Evolutionary conservation across 35 echinoderm and acorn worm genomes (phyloP), one percentile per base, ranked within the genome.

Genomic region (Apostichopus japonicus): DNA sequence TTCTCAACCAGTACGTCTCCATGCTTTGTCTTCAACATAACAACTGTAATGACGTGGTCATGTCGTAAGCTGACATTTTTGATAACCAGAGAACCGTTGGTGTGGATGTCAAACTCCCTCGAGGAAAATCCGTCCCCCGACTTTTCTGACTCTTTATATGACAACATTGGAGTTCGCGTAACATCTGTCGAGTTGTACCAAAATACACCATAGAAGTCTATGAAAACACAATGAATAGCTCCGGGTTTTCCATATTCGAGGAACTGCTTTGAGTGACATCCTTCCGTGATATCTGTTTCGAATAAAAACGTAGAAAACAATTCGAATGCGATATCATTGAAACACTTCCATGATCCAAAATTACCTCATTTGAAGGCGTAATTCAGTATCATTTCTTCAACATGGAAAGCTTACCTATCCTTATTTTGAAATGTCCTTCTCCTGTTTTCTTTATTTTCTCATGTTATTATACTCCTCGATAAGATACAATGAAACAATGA

Each of bases 151-250:
- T 84, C 16, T 22, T 57, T 56, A 8, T 23, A 57, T 6, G 19
- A 17, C 9, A 84, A 23, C 10, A 58, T 58, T 84, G 81, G 81
- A 17, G 54, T 22, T 17, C 53, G 81, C 15, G 0, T 9, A 4
- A 57, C 53, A 7, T 84, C 81, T 21, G 55, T 84, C 22, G 81
- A 22, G 53, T 57, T 84, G 56, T 84, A 84, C 81, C 81, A 84
- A 22, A 84, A 55, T 55, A 84, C 81, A 23, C 81, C 81, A 75
- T 1, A n/a, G 17, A 23, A 75, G 16, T 75, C 21, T 75, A n/a
- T 75, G 71, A 75, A 75, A 23, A 5, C 15, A 23, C 71, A 75
- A 3, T 21, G 16, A 23, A 75, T 19, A 21, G n/a, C 6, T n/a
- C 71, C 71, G 4, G 13, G 71, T 75, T 7, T 75, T 23, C 71